Base-by-base conservation (phyloP, 2,797 vertebrate genomes). In the Eleutherodactylus coqui region DNA sequence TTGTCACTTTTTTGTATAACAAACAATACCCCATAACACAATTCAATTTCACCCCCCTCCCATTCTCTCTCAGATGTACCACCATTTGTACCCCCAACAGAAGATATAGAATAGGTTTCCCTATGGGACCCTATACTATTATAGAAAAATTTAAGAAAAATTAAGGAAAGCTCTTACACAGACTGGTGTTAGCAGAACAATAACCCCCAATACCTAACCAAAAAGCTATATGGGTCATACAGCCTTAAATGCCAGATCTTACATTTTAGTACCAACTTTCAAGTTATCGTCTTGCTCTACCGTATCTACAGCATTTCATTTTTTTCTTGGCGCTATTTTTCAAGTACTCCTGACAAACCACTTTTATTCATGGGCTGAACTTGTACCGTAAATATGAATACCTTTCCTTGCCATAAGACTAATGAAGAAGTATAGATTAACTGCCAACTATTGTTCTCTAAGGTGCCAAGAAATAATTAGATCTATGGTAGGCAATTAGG, bases 351-450 rank as follows among this genome's bases (percentile, higher is more conserved):
- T 45, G 21, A 43, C 69, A 72, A 72, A 45, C 38, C 34, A 41
- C 19, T 70, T 69, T 70, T 72, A 72, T 45, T 72, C 45, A 41
- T 72, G 69, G 69, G 38, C 69, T 72, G 38, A 27, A n/a, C 69
- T 5, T 51, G 55, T 67, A 51, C 64, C 32, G 47, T 67, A 72
- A 72, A 72, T 72, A 72, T 45, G n/a, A 82, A 82, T 82, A 34
- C 9, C n/a, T 41, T 62, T 72, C 38, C 69, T 45, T 45, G 24
- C 69, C 38, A 72, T 14, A 43, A 72, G 69, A 72, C 69, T 72
- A 72, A 72, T 72, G 38, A 72, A 45, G 69, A 72, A 27, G 69
- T 24, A 72, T 43, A n/a, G 38, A 72, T 72, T 55, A 38, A 78
- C 76, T 78, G 53, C 29, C 41, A 78, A 19, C 27, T 47, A 78